These are phyloP conservation scores for Ephialtes manifestator DNA, from an alignment of 2,888 invertebrate species.

Conservation along the genomic window DNA sequence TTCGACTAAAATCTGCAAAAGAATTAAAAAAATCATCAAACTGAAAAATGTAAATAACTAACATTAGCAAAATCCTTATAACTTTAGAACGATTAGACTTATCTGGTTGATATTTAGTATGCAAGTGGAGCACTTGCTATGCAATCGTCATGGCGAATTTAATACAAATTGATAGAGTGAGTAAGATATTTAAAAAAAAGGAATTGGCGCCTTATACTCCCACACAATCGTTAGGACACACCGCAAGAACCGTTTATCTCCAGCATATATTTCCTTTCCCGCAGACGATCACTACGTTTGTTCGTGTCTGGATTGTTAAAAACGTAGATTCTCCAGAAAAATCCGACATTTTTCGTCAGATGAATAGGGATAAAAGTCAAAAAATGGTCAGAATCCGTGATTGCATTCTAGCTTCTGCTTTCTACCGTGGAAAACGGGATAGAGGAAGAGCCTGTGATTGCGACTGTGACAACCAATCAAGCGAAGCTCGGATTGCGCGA, in stretches of 20 bases:
- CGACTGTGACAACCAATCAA: constrained; percentile 60
- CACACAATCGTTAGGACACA: constrained; percentile 24
- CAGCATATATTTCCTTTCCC: constrained; percentile 17
- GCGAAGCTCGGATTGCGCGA: constrained; percentile 26
- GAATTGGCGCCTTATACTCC: no score
- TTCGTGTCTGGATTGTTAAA: not conserved
- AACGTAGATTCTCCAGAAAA: not conserved
- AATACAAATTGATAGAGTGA: no score
- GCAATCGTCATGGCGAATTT: no score
- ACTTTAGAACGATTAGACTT: no score
- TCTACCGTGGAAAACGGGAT: not conserved
- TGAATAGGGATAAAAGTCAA: not conserved
- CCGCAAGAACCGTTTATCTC: constrained; percentile 26
- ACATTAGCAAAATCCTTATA: no score
- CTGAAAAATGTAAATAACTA: no score
- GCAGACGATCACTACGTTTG: not conserved
- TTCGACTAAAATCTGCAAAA: no score
- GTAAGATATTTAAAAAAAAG: no score
- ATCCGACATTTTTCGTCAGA: not conserved
- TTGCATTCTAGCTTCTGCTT: constrained; percentile 41
- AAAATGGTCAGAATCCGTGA: constrained; percentile 41
- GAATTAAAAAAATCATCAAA: no score
- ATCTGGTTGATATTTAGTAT: no score
- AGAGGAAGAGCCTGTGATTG: constrained; percentile 18
- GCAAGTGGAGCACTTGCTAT: no score